phyloP scores from a whole-genome alignment of 2,888 invertebrate genomes.

The Plebejus anna region DNA sequence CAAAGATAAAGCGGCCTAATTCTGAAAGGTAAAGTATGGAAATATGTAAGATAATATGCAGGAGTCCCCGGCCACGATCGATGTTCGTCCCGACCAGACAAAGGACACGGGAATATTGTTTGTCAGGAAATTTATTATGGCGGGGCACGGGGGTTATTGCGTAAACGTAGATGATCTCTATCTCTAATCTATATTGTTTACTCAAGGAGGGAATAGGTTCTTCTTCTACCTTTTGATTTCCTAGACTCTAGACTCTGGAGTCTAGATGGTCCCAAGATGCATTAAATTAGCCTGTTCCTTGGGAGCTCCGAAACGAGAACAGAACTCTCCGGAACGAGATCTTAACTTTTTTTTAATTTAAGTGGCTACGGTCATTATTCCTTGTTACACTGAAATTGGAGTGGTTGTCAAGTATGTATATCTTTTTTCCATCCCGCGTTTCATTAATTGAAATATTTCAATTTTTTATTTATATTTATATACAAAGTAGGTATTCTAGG shows the following conservation, averaged over 20 bases:
- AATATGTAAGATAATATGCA: conserved; percentile 30
- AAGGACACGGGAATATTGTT: conserved; percentile 74
- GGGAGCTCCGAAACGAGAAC: neutral
- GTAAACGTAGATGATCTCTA: neutral
- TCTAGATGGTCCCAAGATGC: neutral
- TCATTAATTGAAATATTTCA: too few species aligned
- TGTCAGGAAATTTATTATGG: conserved; percentile 76
- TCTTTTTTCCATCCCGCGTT: too few species aligned
- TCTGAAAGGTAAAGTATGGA: conserved; percentile 36
- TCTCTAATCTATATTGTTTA: neutral
- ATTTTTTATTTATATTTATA: too few species aligned
- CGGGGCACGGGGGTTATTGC: conserved; percentile 43
- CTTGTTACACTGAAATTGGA: too few species aligned
- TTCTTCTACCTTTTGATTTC: neutral
- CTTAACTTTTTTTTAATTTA: neutral
- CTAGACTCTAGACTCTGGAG: neutral
- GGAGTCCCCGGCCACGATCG: conserved; percentile 60
- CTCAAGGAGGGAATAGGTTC: neutral
- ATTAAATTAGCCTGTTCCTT: neutral
- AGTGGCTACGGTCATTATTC: too few species aligned
- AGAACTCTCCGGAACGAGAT: neutral
- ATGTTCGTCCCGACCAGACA: conserved; percentile 59
- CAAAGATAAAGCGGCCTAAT: conserved; percentile 7
- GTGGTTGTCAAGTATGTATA: too few species aligned
- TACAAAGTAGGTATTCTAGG: too few species aligned